Percentiles rank a stretch among this genome's conserved stretches.
Conservation (phyloP, 2,797 vertebrate genomes). For the Gymnoscopelus microlampas region DNA sequence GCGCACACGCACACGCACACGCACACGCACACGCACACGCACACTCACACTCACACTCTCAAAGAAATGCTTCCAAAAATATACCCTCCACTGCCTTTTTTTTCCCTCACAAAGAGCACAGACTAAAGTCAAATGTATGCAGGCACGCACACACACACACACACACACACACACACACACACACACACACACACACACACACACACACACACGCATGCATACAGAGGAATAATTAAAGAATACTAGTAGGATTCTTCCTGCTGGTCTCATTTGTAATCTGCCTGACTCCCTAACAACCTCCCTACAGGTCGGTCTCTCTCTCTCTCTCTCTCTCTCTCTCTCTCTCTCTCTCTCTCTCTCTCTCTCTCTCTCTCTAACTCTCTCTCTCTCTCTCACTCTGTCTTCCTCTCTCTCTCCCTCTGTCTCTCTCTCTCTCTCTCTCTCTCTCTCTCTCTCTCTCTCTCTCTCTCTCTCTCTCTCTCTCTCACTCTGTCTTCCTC, state of each 20-base stretch:
- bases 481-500: neutral
- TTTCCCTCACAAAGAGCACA: too few species aligned
- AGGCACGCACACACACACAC: neutral
- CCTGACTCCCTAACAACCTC: slow-evolving; percentile 22
- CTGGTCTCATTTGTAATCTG: slow-evolving; percentile 17
- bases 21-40: too few species aligned
- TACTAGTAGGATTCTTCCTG: slow-evolving; percentile 10
- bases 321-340: neutral
- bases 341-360: neutral
- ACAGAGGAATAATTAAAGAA: slow-evolving; percentile 25
- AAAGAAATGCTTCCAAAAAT: too few species aligned
- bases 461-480: neutral
- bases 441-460: too few species aligned
- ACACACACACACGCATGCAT: neutral
- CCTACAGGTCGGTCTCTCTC: neutral
- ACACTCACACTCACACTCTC: too few species aligned
- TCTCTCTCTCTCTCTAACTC: neutral
- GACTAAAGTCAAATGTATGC: too few species aligned
- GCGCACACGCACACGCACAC: too few species aligned
- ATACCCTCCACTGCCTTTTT: too few species aligned
- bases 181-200: neutral
- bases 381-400: neutral
- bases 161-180: neutral
- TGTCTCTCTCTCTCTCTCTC: neutral
- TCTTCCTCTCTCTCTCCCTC: slow-evolving; percentile 2